Evolutionary conservation across 2,797 vertebrate species (phyloP), one percentile per base, ranked within the genome.

Genomic region (Xenentodon cancila): DNA sequence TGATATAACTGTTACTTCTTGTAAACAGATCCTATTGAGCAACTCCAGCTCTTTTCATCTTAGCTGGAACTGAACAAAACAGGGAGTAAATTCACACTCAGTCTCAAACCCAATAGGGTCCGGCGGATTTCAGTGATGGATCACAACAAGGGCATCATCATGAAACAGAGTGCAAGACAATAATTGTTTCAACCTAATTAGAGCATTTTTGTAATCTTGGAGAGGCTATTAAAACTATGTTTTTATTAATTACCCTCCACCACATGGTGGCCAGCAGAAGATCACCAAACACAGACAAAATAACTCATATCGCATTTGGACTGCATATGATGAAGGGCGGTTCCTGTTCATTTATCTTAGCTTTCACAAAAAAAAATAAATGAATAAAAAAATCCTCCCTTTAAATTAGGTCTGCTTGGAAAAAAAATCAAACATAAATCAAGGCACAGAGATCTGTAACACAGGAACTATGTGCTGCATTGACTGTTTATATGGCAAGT

Each of bases 401-500:
- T 65, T 68, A 54, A 48, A 27, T 53, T 19, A n/a, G 22, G 48
- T 63, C 59, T 42, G 47, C 63, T 51, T 60, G 58, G 63, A 77
- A 54, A 43, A n/a, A 43, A 72, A 50, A 83, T 87, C 59, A 86
- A 85, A 83, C 79, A 82, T 74, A 54, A 82, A 86, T 81, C 72
- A 73, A 74, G 54, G 79, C 65, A 47, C 48, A 11, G 18, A 70
- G 58, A 81, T 87, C n/a, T n/a, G n/a, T n/a, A n/a, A n/a, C 79
- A 85, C 75, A 84, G 45, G 34, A 22, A 43, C 27, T 73, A 22
- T 56, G 55, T 18, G 43, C 20, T 54, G 47, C 60, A 71, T 69
- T 45, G 59, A 77, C 59, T 53, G 45, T 55, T 68, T 52, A n/a
- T 64, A 32, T 76, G 52, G 73, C 57, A 59, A 52, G 48, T 71